These are phyloP conservation scores for Ametastegia equiseti DNA, from an alignment of 2,888 invertebrate genomes.

Conservation along the genomic window DNA sequence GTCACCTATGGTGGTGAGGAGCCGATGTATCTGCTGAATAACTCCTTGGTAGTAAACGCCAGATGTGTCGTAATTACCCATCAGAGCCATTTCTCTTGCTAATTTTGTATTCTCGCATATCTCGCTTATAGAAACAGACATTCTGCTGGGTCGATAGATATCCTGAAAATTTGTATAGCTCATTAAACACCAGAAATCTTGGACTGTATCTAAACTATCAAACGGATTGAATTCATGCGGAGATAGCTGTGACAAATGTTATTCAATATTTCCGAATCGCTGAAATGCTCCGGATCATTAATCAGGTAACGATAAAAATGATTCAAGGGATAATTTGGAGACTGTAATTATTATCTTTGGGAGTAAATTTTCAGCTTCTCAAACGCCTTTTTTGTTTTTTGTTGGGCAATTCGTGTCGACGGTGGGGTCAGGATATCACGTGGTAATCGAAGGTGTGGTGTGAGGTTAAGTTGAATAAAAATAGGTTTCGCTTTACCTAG, in stretches of 20 bases:
- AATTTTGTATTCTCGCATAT: slow-evolving; percentile 96
- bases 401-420: neutral
- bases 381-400: neutral
- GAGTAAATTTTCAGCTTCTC: neutral
- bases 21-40: slow-evolving; percentile 92
- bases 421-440: slow-evolving; percentile 9
- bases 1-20: slow-evolving; percentile 88
- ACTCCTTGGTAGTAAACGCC: slow-evolving; percentile 96
- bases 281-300: neutral
- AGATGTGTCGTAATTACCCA: slow-evolving; percentile 97
- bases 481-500: neutral
- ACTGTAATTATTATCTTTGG: neutral
- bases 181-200: no score
- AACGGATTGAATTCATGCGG: no score
- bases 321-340: neutral
- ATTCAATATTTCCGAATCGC: neutral
- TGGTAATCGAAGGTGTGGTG: slow-evolving; percentile 21
- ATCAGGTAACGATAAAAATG: neutral
- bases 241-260: neutral
- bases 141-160: slow-evolving; percentile 66
- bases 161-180: neutral
- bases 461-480: slow-evolving; percentile 10
- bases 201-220: no score
- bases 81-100: slow-evolving; percentile 95
- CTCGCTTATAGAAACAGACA: slow-evolving; percentile 93